Base-by-base conservation (phyloP, 2,888 invertebrate species). In the Brassicogethes aeneus region DNA sequence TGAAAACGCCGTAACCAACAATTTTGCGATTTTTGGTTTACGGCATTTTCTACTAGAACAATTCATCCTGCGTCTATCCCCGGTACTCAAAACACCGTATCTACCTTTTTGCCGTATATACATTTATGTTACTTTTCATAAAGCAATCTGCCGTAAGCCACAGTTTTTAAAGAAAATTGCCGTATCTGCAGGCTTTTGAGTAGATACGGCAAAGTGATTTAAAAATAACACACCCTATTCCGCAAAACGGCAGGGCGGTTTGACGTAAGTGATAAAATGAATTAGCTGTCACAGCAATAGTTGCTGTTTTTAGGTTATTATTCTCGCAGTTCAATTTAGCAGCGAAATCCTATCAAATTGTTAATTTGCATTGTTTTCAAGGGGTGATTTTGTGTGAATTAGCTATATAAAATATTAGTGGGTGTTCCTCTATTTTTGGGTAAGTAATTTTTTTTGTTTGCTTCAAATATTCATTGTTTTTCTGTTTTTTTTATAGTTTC, bases 81-180 rank as follows among this genome's bases (percentile, higher is more conserved):
- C n/a, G n/a, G n/a, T n/a, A n/a, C n/a, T n/a, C n/a, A n/a, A n/a
- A n/a, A n/a, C n/a, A n/a, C n/a, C n/a, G n/a, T n/a, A n/a, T n/a
- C n/a, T n/a, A n/a, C n/a, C n/a, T n/a, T 23, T 23, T 23, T 23
- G 23, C 23, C 23, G 23, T 23, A 23, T 23, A 23, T 23, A 23
- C 23, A 23, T 23, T 23, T 23, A 23, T 23, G 23, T 23, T 23
- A 23, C 23, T 23, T 23, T n/a, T n/a, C n/a, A n/a, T n/a, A n/a
- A n/a, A n/a, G n/a, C n/a, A n/a, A n/a, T n/a, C n/a, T n/a, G n/a
- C n/a, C n/a, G n/a, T n/a, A n/a, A n/a, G n/a, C n/a, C n/a, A n/a
- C n/a, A n/a, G n/a, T 23, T 10, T 23, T 23, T 23, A 23, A 23
- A 23, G 23, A 23, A 23, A 23, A 7, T 23, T 23, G 23, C 23